Evolutionary conservation across 2,888 invertebrate genomes (phyloP).

Genomic region (Mechanitis messenoides): DNA sequence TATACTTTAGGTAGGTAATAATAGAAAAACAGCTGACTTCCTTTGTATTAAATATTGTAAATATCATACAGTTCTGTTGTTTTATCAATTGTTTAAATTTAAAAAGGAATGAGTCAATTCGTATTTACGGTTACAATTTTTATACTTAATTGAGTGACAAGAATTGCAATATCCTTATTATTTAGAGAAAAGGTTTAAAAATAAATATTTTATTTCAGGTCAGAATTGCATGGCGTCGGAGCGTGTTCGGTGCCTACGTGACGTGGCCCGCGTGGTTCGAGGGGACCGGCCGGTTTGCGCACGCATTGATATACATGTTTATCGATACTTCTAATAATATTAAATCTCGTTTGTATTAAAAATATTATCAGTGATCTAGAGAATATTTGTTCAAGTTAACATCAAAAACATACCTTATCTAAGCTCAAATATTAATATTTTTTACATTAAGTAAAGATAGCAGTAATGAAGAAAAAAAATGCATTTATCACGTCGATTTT

Average conservation of each 20-base stretch:
- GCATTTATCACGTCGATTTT: neutral
- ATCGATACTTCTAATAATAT: slow-evolving; percentile 19
- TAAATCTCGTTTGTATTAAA: neutral
- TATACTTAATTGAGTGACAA: too few relatives aligned
- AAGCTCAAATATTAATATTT: neutral
- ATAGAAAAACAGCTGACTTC: too few relatives aligned
- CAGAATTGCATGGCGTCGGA: slow-evolving; percentile 20
- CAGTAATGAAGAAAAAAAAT: neutral
- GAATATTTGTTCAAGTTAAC: neutral
- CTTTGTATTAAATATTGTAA: too few relatives aligned
- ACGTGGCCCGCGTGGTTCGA: slow-evolving; percentile 64
- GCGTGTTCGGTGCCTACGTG: slow-evolving; percentile 62
- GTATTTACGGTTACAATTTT: too few relatives aligned
- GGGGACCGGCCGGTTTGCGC: slow-evolving; percentile 55
- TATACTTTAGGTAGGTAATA: too few relatives aligned
- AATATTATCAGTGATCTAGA: neutral
- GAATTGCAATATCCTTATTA: too few relatives aligned
- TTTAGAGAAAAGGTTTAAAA: too few relatives aligned
- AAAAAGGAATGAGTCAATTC: too few relatives aligned
- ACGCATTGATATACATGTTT: slow-evolving; percentile 39
- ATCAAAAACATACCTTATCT: neutral
- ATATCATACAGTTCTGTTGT: too few relatives aligned
- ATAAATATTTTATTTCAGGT: slow-evolving; percentile 18
- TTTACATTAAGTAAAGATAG: neutral
- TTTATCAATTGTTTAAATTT: too few relatives aligned